Base-by-base conservation (phyloP, 2,797 vertebrate species). In the Rhynchonycteris naso region DNA sequence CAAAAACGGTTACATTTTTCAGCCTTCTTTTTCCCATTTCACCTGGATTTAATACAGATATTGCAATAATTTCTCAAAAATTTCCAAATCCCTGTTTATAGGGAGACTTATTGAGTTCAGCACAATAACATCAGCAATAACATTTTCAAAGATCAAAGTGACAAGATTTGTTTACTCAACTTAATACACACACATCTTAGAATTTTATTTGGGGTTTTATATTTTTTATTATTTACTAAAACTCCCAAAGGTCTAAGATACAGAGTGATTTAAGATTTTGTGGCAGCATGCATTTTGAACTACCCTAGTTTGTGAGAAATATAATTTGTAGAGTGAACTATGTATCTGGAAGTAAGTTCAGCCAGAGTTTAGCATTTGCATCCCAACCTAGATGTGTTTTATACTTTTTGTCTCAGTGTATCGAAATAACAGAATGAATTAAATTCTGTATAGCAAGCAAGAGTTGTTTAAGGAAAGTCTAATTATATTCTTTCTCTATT, bases 171-270 rank as follows among this genome's bases (percentile, higher is more conserved):
- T 76, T 93, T 89, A 68, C 4, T 4, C 50, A 93, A 38, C 16
- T 88, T 92, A 91, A 86, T 30, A 50, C 6, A 61, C 12, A 24
- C 5, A 19, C 22, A 43, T 28, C 18, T 92, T 81, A 84, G 12
- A 13, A 24, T 52, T 84, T 96, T 87, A 76, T 21, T 78, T 58
- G 72, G 28, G 7, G 33, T 59, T 87, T 91, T 90, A 71, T 71
- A 14, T 59, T 43, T 93, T 69, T 94, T 92, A 93, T 86, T 90
- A 68, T 74, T 87, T 96, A 9, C 43, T 30, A 47, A 68, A 86
- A 76, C 71, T 15, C 54, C 8, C 43, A 84, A 50, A 93, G 72
- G 14, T 66, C 14, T 33, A 85, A 47, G 61, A 30, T 28, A 69
- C 16, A 33, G 21, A 52, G 26, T 81, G 59, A 72, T 63, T 52